Base-by-base conservation (phyloP, 1,140 invertebrate species). In the Heliothis virescens region DNA sequence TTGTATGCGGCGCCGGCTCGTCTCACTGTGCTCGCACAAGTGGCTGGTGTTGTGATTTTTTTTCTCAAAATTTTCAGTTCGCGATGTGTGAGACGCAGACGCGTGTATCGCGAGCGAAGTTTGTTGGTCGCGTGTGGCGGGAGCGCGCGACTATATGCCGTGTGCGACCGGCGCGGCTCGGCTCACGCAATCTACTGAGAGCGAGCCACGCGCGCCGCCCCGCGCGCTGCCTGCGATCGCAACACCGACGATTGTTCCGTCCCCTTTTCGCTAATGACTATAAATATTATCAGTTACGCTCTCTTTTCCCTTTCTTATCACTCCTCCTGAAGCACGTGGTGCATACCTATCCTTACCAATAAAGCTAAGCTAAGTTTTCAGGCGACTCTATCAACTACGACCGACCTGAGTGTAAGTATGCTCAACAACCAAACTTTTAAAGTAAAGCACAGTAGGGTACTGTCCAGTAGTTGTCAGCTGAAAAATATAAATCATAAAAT, bases 211-310 rank as follows among this genome's bases (percentile, higher is more conserved):
- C 91, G 91, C 90, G 89, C 89, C 91, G 89, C 91, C 88, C 90
- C 89, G 89, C 91, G 87, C 89, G 86, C 89, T 85, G 86, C 89
- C 85, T 86, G 87, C 89, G 83, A 89, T 86, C 85, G 84, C 89
- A 89, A 87, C 87, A 85, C 90, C 84, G 85, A 86, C 87, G 83
- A 89, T 90, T 91, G 92, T 94, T 90, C 92, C 92, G 91, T 93
- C 93, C 93, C 93, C 93, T 94, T 94, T 94, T 94, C 91, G 91
- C 93, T 94, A 94, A 94, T 94, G 83, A 94, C 93, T 92, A 93
- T 93, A 92, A 93, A 94, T 93, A 94, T 94, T 94, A 94, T 94
- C 93, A 94, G 88, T 91, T 88, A 91, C 88, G 88, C 90, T 93
- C 91, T 92, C 88, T 90, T 92, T 91, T 90, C 87, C 87, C 86